These are phyloP conservation scores for rabbit (Oryctolagus cuniculus) DNA, from an alignment of 2,113 vertebrate species.

Conservation along the genomic window DNA sequence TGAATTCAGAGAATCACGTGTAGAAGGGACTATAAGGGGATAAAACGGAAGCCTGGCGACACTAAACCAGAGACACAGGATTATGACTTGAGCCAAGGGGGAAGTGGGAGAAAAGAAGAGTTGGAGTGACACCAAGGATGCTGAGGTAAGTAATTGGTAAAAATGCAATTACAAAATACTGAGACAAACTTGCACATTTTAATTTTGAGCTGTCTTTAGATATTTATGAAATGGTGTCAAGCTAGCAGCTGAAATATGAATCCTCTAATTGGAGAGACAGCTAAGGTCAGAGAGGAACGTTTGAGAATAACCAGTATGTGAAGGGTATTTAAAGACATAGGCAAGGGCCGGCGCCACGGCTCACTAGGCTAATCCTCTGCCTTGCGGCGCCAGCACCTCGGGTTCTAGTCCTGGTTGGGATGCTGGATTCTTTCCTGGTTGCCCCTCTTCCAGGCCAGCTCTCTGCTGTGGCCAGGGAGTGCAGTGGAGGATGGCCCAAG, in stretches of 20 bases:
- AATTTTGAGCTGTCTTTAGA: not conserved
- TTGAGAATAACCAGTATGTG: not conserved
- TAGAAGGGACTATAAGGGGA: not conserved
- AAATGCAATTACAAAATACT: not conserved
- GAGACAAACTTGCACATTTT: not conserved
- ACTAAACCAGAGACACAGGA: not conserved
- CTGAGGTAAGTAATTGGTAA: not conserved
- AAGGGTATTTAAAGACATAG: not conserved
- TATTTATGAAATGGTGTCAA: not conserved
- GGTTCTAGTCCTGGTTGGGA: too few relatives aligned
- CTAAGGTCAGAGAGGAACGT: not conserved
- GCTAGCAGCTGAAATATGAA: not conserved
- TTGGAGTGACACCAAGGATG: not conserved
- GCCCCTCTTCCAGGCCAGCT: too few relatives aligned
- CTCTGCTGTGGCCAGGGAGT: too few relatives aligned
- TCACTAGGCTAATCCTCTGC: too few relatives aligned
- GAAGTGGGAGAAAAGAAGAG: not conserved
- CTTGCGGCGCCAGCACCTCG: too few relatives aligned
- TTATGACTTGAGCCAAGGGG: not conserved
- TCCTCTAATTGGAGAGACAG: not conserved
- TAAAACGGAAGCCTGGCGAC: not conserved
- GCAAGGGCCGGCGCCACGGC: too few relatives aligned
- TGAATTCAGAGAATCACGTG: not conserved
- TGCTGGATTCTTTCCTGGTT: too few relatives aligned
- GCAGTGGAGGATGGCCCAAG: too few relatives aligned